Conservation (phyloP, 2,797 vertebrate genomes). For the Takifugu rubripes region DNA sequence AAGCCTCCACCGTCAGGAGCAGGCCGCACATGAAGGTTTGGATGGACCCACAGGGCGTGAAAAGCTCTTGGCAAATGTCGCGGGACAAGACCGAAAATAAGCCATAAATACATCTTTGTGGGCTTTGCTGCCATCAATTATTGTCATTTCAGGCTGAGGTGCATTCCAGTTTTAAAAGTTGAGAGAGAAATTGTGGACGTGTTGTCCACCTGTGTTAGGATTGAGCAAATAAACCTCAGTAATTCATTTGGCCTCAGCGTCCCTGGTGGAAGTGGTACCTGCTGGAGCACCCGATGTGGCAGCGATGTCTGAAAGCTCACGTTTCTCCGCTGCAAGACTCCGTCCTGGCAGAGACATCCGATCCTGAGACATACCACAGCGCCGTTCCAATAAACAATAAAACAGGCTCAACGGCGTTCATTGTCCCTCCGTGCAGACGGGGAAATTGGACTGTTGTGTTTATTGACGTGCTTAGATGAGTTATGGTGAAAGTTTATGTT, state of each 20-base stretch:
- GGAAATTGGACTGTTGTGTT: constrained; percentile 53
- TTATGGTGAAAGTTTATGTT: constrained; percentile 41
- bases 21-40: constrained; percentile 54
- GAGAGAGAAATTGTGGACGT: constrained; percentile 9
- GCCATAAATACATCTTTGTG: neutral
- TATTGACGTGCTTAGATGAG: constrained; percentile 56
- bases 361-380: constrained; percentile 49
- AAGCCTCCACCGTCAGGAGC: constrained; percentile 56
- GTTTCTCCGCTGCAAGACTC: constrained; percentile 57
- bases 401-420: constrained; percentile 40
- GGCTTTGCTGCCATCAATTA: constrained; percentile 1
- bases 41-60: constrained; percentile 40
- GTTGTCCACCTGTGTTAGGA: constrained; percentile 19
- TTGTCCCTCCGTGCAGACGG: constrained; percentile 40
- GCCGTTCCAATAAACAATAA: constrained; percentile 57
- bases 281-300: constrained; percentile 21
- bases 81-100: constrained; percentile 8
- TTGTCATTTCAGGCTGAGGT: neutral
- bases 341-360: constrained; percentile 46
- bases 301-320: constrained; percentile 39
- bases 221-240: constrained; percentile 43
- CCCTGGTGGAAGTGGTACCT: constrained; percentile 48
- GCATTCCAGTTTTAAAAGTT: constrained; percentile 1
- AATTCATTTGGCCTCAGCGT: constrained; percentile 49
- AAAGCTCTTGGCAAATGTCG: constrained; percentile 34